A percentile compares a stretch with the other conserved stretches of the same genome.
phyloP scores from a whole-genome alignment of 2,797 vertebrate species.

The Sebastes iracundus region DNA sequence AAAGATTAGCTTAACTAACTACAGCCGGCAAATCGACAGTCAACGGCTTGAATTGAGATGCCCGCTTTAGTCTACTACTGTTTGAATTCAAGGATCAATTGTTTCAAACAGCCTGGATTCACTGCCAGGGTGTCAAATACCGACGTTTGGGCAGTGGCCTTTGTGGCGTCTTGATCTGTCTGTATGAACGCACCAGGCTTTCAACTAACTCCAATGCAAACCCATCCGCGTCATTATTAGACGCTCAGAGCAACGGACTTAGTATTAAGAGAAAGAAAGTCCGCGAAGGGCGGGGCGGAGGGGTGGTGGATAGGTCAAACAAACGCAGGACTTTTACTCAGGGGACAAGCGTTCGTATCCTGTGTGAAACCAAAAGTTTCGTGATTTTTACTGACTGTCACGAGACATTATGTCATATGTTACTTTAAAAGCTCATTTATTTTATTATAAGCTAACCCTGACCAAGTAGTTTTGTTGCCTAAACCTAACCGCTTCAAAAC shows the following conservation, averaged over 20 bases:
- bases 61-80: neutral
- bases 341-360: too few relatives aligned
- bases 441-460: neutral
- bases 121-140: neutral
- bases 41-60: neutral
- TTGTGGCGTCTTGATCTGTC: too few relatives aligned
- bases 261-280: neutral
- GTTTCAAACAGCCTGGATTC: neutral
- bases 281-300: rapidly evolving
- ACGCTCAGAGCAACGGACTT: neutral
- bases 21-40: neutral
- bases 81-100: neutral
- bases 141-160: neutral
- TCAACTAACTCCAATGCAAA: neutral
- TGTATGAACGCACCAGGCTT: neutral
- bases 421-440: neutral
- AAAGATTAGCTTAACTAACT: neutral
- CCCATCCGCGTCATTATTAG: neutral
- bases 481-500: neutral
- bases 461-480: too few relatives aligned
- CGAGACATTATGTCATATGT: neutral
- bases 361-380: too few relatives aligned
- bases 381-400: too few relatives aligned
- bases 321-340: too few relatives aligned
- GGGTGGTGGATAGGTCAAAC: too few relatives aligned